These are phyloP conservation scores for Manis javanica DNA, from an alignment of 2,797 vertebrate species.

Conservation along the genomic window DNA sequence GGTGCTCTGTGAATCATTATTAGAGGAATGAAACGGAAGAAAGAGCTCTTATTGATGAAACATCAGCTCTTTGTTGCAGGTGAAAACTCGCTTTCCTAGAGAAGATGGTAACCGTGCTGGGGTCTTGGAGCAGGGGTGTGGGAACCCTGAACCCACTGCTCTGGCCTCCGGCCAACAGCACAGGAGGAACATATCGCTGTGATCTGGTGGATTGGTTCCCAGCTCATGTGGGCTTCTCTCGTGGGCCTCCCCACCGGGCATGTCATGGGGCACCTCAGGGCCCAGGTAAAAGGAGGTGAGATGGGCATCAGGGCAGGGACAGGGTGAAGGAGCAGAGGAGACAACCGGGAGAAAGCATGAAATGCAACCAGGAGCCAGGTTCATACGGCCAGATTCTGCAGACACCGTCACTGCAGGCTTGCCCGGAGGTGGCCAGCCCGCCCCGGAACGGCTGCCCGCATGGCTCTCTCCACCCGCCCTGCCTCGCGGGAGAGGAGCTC, in stretches of 20 bases:
- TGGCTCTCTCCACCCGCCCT: neutral
- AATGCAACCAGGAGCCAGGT: accelerated
- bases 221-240: neutral
- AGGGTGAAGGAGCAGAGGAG: accelerated
- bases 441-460: neutral
- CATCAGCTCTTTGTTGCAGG: accelerated
- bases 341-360: neutral
- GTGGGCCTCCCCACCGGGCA: neutral
- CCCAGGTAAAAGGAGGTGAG: neutral
- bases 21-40: neutral
- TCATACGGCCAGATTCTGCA: neutral
- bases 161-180: neutral
- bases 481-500: neutral
- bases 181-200: accelerated
- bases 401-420: accelerated
- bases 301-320: too few species aligned
- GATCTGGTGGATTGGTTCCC: neutral
- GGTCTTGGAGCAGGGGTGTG: neutral
- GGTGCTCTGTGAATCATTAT: neutral
- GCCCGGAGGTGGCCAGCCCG: accelerated
- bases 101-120: neutral
- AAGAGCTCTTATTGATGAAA: neutral
- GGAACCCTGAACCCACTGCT: accelerated
- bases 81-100: neutral
- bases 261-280: neutral